These are phyloP conservation scores for Caenorhabditis sp. DNA, from an alignment of 2,888 invertebrate species.

Conservation along the genomic window DNA sequence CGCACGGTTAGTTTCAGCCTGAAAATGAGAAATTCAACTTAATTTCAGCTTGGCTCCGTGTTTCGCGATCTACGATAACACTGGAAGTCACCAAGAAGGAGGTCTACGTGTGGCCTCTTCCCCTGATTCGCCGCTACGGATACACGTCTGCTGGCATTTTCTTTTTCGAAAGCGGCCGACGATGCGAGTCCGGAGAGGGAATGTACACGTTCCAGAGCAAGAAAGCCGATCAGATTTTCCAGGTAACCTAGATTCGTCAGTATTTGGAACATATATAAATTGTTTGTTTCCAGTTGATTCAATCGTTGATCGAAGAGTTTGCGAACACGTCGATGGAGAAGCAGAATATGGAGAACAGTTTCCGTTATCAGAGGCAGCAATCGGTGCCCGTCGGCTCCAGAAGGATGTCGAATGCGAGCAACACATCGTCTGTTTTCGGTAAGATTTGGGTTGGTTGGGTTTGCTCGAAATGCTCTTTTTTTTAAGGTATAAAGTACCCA, in stretches of 20 bases:
- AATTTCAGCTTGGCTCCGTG: slow-evolving; percentile 71
- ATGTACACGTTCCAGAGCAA: slow-evolving; percentile 76
- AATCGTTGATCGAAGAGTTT: slow-evolving; percentile 65
- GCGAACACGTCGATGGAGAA: slow-evolving; percentile 60
- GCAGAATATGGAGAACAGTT: slow-evolving; percentile 46
- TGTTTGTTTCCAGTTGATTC: slow-evolving; percentile 68
- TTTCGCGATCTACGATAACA: slow-evolving; percentile 60
- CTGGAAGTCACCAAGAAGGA: slow-evolving; percentile 68
- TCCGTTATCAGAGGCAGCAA: slow-evolving; percentile 53
- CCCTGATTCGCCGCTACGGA: slow-evolving; percentile 75
- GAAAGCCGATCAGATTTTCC: slow-evolving; percentile 75
- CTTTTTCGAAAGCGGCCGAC: slow-evolving; percentile 76
- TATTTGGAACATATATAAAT: neutral
- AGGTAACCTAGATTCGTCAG: slow-evolving; percentile 52
- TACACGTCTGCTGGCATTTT: slow-evolving; percentile 76
- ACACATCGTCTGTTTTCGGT: slow-evolving; percentile 32
- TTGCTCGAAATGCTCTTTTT: neutral
- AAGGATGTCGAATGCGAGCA: slow-evolving; percentile 47
- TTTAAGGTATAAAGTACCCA: slow-evolving; percentile 30
- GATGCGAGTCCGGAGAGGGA: slow-evolving; percentile 77
- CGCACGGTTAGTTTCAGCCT: slow-evolving; percentile 18
- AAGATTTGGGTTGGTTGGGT: neutral
- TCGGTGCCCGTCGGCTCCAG: slow-evolving; percentile 47
- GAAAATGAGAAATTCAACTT: neutral
- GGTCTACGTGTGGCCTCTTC: slow-evolving; percentile 71